Evolutionary conservation across 2,888 invertebrate species (phyloP), one percentile per base, ranked within the genome.

Genomic region (Morpho helenor): DNA sequence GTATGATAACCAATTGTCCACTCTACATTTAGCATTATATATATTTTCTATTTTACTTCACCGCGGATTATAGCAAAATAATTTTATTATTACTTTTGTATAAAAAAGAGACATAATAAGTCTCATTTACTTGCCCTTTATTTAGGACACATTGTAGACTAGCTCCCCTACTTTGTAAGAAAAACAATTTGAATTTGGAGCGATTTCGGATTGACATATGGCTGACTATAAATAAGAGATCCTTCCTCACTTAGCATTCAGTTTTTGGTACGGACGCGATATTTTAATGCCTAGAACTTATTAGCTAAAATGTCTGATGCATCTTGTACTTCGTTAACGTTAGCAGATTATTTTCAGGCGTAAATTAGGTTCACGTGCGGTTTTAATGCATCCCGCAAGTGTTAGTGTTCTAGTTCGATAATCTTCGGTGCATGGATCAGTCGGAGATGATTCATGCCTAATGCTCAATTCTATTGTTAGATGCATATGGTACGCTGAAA

Each of bases 361-460:
- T 85, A 88, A 90, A 90, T 89, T 88, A 87, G 87, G 73, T 82
- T 86, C 89, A 87, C 89, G 87, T 90, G 88, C 80, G 78, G 16
- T 88, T 87, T 86, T 89, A 90, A 89, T 90, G 89, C 84, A 85
- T 80, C 76, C 79, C 73, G 83, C 79, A 78, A 85, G 82, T 83
- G 84, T 83, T 84, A 81, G 86, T 81, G 89, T 74, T 88, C 89
- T 79, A 89, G 82, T 87, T 88, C 80, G 88, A 89, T 90, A 89
- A 89, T 90, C 89, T 89, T 86, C 79, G 79, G 82, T 76, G 82
- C 77, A 79, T 78, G 85, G 87, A 89, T 88, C 87, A 82, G 81
- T 74, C 71, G 68, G 70, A 78, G 80, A 84, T 89, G 89, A 89
- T 84, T 89, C 89, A 89, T 84, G 63, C 63, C 67, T 69, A 88